Evolutionary conservation across 53 echinoderm and acorn worm genomes (phyloP), one percentile per base, ranked within the genome.

Genomic region (Henricia sp.): DNA sequence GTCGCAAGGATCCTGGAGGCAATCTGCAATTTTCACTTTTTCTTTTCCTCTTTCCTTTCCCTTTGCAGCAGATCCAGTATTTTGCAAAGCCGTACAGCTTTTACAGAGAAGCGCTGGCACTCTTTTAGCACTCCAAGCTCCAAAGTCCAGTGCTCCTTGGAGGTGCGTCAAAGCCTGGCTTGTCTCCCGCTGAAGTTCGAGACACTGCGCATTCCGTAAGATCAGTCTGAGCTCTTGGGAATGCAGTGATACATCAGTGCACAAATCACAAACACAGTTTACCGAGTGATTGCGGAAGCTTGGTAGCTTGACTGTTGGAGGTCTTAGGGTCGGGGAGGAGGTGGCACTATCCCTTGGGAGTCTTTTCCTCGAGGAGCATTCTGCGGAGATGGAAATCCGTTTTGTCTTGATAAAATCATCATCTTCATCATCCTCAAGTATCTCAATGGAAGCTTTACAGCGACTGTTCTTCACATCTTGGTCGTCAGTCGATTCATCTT

Each of bases 331-430:
- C 25, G 91, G 94, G n/a, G 94, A 94, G 32, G 64, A 83, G 38
- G 88, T 68, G 20, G 70, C n/a, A n/a, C n/a, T 85, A 74, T 89
- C 87, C 4, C 56, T 57, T 3, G 35, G 34, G 37, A 52, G 34
- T 10, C 6, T 10, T 9, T 17, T 42, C 24, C 33, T 57, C 11
- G 68, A 68, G 64, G 75, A 29, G 37, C 71, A 46, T 50, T 84
- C 62, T 10, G 40, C 83, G 2, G 88, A 83, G 25, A 94, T 38
- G 16, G 89, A 91, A 28, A 94, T 68, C 23, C 86, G 83, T 50
- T 89, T 82, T 12, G 71, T 91, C 36, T 57, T 83, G 55, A 94
- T 94, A 51, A 94, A 94, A 33, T 91, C 72, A 11, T 94, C 94
- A 30, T 93, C 93, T 41, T 93, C 93, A 21, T 88, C 88, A 12